phyloP scores from a whole-genome alignment of 2,113 vertebrate species.

The Dolichallabes microphthalmus region DNA sequence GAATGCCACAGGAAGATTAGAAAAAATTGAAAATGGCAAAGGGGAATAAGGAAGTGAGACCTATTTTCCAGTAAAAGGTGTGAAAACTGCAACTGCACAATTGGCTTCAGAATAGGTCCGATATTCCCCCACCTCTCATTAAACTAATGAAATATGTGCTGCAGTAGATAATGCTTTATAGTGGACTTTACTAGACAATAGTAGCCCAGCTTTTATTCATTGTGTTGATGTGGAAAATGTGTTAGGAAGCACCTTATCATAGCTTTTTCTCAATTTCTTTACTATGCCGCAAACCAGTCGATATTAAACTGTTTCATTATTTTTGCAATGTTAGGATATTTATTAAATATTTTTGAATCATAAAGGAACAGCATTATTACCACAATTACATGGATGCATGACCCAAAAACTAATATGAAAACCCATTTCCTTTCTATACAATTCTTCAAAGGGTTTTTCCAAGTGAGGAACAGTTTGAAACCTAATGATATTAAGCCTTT shows the following conservation, averaged over 20 bases:
- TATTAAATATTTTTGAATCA: neutral
- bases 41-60: constrained; percentile 23
- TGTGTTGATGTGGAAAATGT: neutral
- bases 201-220: constrained; percentile 4
- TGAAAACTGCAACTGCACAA: constrained; percentile 15
- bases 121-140: constrained; percentile 26
- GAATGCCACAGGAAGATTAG: neutral
- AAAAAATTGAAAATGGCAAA: constrained; percentile 21
- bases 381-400: neutral
- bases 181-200: neutral
- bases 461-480: neutral
- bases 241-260: neutral
- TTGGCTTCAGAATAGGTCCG: neutral
- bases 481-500: neutral
- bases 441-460: neutral
- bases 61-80: neutral
- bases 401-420: neutral
- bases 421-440: neutral
- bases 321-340: neutral
- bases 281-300: neutral
- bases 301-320: neutral
- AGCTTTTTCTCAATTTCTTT: neutral
- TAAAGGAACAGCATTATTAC: neutral
- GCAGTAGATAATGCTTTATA: neutral
- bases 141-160: constrained; percentile 25